These are phyloP conservation scores for Caenorhabditis inopinata DNA, from an alignment of 1,140 invertebrate genomes.

Conservation along the genomic window DNA sequence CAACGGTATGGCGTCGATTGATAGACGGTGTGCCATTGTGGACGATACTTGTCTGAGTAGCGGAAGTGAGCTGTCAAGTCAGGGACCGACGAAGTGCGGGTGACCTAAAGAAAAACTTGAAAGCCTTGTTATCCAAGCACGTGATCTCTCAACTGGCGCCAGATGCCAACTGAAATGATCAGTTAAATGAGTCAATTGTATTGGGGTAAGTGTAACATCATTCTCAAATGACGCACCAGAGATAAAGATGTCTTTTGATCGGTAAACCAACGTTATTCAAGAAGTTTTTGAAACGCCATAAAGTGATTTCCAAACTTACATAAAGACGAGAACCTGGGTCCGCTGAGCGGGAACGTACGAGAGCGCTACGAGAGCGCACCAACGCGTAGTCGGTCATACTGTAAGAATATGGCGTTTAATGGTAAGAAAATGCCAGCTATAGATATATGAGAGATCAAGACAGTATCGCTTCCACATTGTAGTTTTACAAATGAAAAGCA, in stretches of 20 bases:
- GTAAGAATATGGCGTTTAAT: too few relatives aligned
- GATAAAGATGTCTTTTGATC: slow-evolving; percentile 9
- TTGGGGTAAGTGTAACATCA: slow-evolving; percentile 11
- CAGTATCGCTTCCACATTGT: too few relatives aligned
- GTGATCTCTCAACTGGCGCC: neutral
- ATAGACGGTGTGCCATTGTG: slow-evolving; percentile 45
- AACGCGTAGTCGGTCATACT: slow-evolving; percentile 45
- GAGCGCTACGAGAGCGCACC: slow-evolving; percentile 38
- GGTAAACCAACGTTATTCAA: neutral
- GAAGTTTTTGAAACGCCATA: too few relatives aligned
- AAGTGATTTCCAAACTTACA: neutral
- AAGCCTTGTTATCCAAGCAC: neutral
- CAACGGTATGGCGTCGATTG: slow-evolving; percentile 40
- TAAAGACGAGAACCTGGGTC: slow-evolving; percentile 1
- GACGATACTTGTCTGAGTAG: slow-evolving; percentile 43
- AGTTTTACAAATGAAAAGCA: too few relatives aligned
- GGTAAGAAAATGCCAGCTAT: too few relatives aligned
- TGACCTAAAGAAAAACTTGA: slow-evolving; percentile 39
- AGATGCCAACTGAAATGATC: neutral
- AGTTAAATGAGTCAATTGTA: slow-evolving; percentile 3
- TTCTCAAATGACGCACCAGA: neutral
- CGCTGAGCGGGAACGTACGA: neutral
- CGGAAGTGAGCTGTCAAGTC: slow-evolving; percentile 47
- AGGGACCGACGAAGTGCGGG: slow-evolving; percentile 46
- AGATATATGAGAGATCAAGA: too few relatives aligned